Percentiles rank a stretch among this genome's conserved stretches.
phyloP scores from a whole-genome alignment of 1,140 invertebrate genomes.

The Teleopsis dalmanni region DNA sequence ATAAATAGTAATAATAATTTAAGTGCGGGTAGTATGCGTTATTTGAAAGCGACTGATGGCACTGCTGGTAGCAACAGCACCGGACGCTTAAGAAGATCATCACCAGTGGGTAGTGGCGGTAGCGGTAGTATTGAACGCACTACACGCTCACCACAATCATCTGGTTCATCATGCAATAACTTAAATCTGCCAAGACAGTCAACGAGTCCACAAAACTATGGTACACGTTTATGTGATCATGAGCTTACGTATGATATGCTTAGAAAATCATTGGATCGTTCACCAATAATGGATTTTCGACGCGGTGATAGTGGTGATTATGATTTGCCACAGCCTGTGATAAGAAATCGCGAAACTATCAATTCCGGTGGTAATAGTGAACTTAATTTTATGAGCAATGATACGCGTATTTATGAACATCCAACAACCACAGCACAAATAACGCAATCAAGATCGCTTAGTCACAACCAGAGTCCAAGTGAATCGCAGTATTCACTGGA shows the following conservation, averaged over 20 bases:
- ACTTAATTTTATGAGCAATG: constrained; percentile 40
- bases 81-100: constrained; percentile 17
- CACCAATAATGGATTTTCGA: constrained; percentile 35
- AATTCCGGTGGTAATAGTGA: constrained; percentile 40
- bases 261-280: constrained; percentile 25
- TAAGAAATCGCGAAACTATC: constrained; percentile 32
- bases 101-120: constrained; percentile 1
- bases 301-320: constrained; percentile 26
- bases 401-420: constrained; percentile 36
- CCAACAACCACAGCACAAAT: constrained; percentile 21
- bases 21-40: constrained; percentile 16
- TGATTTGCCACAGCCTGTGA: constrained; percentile 14
- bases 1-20: constrained; percentile 19
- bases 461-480: constrained; percentile 22
- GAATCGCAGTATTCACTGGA: constrained; percentile 13
- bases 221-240: constrained; percentile 38
- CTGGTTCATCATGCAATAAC: constrained; percentile 34
- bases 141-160: constrained; percentile 33
- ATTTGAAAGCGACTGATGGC: constrained; percentile 18
- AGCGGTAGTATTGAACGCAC: constrained; percentile 14
- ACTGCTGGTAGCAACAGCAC: neutral
- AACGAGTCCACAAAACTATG: constrained; percentile 36
- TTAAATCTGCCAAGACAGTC: constrained; percentile 24
- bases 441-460: constrained; percentile 18
- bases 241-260: constrained; percentile 40